A percentile compares a stretch with the other conserved stretches of the same genome.
Conservation (phyloP, 2,888 invertebrate species). For the Andrena marginata region DNA sequence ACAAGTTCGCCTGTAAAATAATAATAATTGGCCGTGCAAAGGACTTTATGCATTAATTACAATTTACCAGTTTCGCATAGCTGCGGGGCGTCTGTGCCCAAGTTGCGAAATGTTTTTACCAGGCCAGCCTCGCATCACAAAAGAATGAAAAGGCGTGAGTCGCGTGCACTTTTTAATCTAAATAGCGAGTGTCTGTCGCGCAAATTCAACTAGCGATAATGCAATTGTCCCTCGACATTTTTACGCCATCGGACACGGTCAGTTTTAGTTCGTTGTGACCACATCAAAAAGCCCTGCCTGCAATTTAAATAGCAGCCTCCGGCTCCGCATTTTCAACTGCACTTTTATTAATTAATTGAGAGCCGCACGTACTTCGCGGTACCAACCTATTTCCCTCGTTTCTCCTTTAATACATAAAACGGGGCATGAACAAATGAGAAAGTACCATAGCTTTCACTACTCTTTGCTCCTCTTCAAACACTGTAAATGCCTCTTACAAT, state of each 20-base stretch:
- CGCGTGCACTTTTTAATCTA: slow-evolving; percentile 20
- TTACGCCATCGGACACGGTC: slow-evolving; percentile 34
- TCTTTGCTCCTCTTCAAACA: neutral
- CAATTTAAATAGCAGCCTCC: neutral
- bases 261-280: slow-evolving; percentile 43
- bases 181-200: slow-evolving; percentile 25
- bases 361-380: neutral
- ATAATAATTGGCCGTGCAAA: slow-evolving; percentile 11
- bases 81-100: neutral
- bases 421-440: neutral
- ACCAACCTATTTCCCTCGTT: neutral
- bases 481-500: too few relatives aligned
- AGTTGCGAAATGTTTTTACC: slow-evolving; percentile 28
- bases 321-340: neutral
- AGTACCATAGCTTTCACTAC: neutral
- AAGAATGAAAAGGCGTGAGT: slow-evolving; percentile 19
- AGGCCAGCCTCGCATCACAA: slow-evolving; percentile 1
- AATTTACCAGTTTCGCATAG: slow-evolving; percentile 6
- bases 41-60: slow-evolving; percentile 16
- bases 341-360: slow-evolving; percentile 16
- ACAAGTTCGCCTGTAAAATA: neutral
- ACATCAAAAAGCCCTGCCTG: slow-evolving; percentile 32
- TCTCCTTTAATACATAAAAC: too few relatives aligned
- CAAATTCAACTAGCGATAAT: slow-evolving; percentile 52
- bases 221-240: slow-evolving; percentile 41